Evolutionary conservation across 2,888 invertebrate genomes (phyloP).

Genomic region (Melanchra persicariae): DNA sequence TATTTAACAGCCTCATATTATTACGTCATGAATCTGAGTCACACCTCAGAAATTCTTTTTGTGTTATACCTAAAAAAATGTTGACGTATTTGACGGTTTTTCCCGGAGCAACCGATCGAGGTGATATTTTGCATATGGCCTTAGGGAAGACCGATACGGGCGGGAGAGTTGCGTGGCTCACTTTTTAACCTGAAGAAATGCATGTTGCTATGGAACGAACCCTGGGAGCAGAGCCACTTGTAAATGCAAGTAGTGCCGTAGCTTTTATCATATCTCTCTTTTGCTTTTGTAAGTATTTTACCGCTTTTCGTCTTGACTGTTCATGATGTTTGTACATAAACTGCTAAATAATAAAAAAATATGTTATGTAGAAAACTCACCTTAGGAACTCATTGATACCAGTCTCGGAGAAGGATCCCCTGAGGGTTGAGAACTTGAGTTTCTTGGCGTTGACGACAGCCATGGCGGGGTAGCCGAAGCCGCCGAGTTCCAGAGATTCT

Average conservation of each 20-base stretch:
- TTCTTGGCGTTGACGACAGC: slow-evolving; percentile 99
- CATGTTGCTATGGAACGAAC: neutral
- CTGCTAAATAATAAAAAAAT: too few relatives aligned
- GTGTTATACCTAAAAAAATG: neutral
- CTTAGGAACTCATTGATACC: slow-evolving; percentile 99
- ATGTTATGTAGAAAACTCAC: slow-evolving; percentile 71
- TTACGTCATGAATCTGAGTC: neutral
- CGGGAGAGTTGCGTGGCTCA: neutral
- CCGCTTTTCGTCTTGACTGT: too few relatives aligned
- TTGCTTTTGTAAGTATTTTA: neutral
- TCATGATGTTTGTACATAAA: neutral
- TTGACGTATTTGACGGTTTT: neutral
- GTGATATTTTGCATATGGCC: neutral
- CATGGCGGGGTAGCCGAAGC: slow-evolving; percentile 99
- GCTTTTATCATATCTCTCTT: too few relatives aligned
- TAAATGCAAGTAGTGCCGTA: too few relatives aligned
- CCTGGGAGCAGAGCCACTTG: neutral
- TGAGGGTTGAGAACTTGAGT: slow-evolving; percentile 98
- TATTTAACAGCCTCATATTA: neutral
- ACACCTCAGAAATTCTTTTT: slow-evolving; percentile 13
- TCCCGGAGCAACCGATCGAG: neutral
- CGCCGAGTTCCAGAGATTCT: slow-evolving; percentile 97
- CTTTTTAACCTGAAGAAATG: neutral
- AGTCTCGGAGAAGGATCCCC: slow-evolving; percentile 98
- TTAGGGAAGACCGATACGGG: too few relatives aligned